These are phyloP conservation scores for Anguilla anguilla DNA, from an alignment of 2,797 vertebrate species.

Conservation along the genomic window DNA sequence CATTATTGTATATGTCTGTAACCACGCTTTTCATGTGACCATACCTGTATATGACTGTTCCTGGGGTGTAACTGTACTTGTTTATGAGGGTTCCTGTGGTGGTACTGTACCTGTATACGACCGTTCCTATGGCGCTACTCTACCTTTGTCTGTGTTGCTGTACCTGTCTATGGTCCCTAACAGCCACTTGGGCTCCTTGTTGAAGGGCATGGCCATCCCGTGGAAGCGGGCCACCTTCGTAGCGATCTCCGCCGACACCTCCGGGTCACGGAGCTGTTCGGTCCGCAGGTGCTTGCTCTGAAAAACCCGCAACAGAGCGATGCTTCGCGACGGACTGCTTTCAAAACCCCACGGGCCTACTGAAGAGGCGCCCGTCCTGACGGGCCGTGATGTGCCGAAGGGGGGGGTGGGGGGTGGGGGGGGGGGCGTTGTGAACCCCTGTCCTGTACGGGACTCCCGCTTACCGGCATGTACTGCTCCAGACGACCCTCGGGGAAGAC, in stretches of 20 bases:
- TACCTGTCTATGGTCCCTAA: constrained; percentile 88
- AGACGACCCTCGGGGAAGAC: constrained; percentile 90
- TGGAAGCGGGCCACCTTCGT: constrained; percentile 87
- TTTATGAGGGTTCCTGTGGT: background rate
- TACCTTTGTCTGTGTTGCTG: constrained; percentile 23
- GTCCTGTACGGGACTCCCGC: background rate
- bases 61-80: background rate
- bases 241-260: constrained; percentile 83
- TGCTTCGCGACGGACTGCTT: background rate
- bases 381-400: background rate
- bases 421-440: too few species aligned
- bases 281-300: constrained; percentile 88
- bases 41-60: background rate
- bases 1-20: background rate
- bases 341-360: background rate
- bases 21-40: too few species aligned
- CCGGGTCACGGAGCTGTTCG: constrained; percentile 76
- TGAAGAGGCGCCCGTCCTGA: background rate
- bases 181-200: constrained; percentile 93
- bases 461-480: constrained; percentile 90
- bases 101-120: background rate
- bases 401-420: too few species aligned
- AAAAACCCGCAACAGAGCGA: background rate
- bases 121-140: background rate
- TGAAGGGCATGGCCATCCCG: constrained; percentile 92